Percentiles rank a stretch among this genome's conserved stretches.
Evolutionary conservation across 2,797 vertebrate genomes (phyloP).

Genomic region (Anabas testudineus): DNA sequence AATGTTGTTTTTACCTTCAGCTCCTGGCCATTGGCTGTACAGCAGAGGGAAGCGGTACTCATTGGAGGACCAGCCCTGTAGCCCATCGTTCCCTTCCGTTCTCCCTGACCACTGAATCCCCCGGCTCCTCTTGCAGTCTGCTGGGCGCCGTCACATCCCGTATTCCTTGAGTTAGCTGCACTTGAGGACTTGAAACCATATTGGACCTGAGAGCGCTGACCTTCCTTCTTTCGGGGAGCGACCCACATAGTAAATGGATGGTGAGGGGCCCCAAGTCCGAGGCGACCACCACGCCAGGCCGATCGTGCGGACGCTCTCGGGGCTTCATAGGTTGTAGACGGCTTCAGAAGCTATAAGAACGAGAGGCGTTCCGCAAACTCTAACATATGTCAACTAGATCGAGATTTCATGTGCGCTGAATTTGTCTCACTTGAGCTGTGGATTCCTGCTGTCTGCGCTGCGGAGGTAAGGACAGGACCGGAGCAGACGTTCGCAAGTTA

Average conservation of each 20-base stretch:
- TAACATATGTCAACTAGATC: not conserved
- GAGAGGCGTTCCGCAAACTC: slow-evolving; percentile 8
- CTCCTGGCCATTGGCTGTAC: slow-evolving; percentile 61
- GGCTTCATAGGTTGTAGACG: slow-evolving; percentile 97
- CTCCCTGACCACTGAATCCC: slow-evolving; percentile 52
- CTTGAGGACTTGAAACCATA: slow-evolving; percentile 99
- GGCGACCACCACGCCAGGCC: slow-evolving; percentile 97
- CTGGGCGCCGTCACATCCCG: slow-evolving; percentile 52
- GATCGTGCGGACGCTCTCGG: slow-evolving; percentile 95
- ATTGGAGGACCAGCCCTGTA: slow-evolving; percentile 58
- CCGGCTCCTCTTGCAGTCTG: slow-evolving; percentile 70
- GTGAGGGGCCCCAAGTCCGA: slow-evolving; percentile 97
- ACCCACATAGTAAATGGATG: slow-evolving; percentile 97
- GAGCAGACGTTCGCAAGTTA: slow-evolving; percentile 98
- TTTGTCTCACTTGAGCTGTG: slow-evolving; percentile 92
- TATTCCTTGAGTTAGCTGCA: slow-evolving; percentile 88
- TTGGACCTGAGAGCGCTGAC: slow-evolving; percentile 98
- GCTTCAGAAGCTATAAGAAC: slow-evolving; percentile 89
- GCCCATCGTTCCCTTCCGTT: no score
- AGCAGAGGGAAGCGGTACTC: slow-evolving; percentile 70
- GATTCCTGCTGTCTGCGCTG: slow-evolving; percentile 94
- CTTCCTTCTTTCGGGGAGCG: slow-evolving; percentile 96
- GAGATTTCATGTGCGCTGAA: not conserved
- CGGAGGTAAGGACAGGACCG: slow-evolving; percentile 94
- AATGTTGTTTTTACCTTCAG: slow-evolving; percentile 54